phyloP scores from a whole-genome alignment of 1,140 invertebrate genomes.

The Temnothorax nylanderi region DNA sequence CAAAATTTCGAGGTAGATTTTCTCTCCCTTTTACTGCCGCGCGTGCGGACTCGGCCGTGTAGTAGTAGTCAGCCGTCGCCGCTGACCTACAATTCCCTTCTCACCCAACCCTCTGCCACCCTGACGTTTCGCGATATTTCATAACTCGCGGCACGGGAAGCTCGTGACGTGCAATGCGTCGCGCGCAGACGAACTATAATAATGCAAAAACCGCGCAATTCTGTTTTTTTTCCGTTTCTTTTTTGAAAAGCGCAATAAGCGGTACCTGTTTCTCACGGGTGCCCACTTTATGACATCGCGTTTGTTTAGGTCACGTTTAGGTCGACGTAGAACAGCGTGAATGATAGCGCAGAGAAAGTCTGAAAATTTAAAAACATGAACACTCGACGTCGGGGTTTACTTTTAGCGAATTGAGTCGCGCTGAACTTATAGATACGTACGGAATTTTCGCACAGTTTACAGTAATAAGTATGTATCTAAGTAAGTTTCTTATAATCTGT shows the following conservation, averaged over 20 bases:
- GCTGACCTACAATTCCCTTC: constrained; percentile 45
- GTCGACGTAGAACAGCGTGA: constrained; percentile 4
- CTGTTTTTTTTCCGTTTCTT: not conserved
- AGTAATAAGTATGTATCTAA: not conserved
- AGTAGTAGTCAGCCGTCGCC: not conserved
- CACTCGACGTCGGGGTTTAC: not conserved
- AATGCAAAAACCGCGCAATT: constrained; percentile 9
- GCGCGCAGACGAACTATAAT: constrained; percentile 53
- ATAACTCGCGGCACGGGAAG: constrained; percentile 35
- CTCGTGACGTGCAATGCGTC: constrained; percentile 42
- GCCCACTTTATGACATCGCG: constrained; percentile 19
- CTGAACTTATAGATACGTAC: not conserved
- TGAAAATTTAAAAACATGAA: not conserved
- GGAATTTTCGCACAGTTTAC: not conserved
- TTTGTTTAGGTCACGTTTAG: not conserved
- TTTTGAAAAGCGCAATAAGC: constrained; percentile 46
- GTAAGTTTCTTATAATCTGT: not conserved
- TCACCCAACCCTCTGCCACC: not conserved
- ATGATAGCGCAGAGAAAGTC: not conserved
- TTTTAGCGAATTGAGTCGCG: constrained; percentile 22
- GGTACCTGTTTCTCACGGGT: not conserved
- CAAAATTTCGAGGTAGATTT: constrained; percentile 36
- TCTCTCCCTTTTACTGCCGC: constrained; percentile 22
- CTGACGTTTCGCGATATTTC: constrained; percentile 47
- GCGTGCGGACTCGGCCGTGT: not conserved